These are phyloP conservation scores for Mirounga angustirostris DNA, from an alignment of 2,113 vertebrate genomes.

Conservation along the genomic window DNA sequence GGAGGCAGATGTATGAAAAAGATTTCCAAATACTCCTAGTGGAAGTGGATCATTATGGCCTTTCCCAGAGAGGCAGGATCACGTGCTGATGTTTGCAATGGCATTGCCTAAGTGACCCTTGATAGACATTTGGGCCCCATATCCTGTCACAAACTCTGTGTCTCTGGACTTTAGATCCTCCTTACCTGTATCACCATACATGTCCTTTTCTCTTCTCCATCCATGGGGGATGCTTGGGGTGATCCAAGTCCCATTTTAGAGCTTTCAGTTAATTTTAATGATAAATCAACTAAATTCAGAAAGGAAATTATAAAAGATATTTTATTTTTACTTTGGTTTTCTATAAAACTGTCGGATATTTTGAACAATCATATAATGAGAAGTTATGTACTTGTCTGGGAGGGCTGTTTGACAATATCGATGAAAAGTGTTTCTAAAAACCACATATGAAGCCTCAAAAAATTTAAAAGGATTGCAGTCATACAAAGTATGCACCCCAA, in stretches of 20 bases:
- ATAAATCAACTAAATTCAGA: neutral
- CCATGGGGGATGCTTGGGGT: neutral
- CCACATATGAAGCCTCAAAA: neutral
- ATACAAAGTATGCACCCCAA: neutral
- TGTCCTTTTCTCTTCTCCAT: neutral
- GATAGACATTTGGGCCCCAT: neutral
- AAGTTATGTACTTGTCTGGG: neutral
- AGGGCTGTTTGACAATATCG: neutral
- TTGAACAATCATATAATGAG: neutral
- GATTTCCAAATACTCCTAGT: neutral
- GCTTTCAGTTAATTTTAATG: conserved; percentile 13
- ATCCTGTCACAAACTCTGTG: neutral
- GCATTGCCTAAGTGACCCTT: neutral
- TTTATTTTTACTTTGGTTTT: conserved; percentile 22
- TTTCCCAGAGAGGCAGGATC: neutral
- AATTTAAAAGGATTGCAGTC: neutral
- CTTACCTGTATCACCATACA: neutral
- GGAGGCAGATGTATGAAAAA: neutral
- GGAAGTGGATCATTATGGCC: neutral
- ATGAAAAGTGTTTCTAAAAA: neutral
- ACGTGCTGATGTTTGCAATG: neutral
- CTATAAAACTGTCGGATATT: neutral
- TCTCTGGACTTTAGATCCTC: neutral
- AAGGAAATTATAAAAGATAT: neutral
- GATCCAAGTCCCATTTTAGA: neutral